Evolutionary conservation across 2,113 vertebrate genomes (phyloP).

Genomic region (Delphinus delphis): DNA sequence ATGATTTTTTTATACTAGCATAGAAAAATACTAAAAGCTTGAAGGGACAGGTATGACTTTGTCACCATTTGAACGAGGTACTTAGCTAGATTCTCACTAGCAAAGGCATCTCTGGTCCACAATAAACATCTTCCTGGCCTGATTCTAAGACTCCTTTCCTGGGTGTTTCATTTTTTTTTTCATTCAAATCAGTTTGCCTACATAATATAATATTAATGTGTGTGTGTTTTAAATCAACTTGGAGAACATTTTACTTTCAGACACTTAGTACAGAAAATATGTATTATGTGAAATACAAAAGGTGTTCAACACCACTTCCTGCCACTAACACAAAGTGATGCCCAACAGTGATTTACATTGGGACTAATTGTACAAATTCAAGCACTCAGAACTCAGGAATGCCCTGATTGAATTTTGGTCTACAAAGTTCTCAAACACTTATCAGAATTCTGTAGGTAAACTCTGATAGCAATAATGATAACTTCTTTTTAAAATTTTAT

Average conservation of each 20-base stretch:
- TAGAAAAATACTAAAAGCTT: background rate
- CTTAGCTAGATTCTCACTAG: background rate
- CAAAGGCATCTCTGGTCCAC: rapidly evolving
- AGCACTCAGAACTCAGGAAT: background rate
- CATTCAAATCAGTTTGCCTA: background rate
- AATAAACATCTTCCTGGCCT: background rate
- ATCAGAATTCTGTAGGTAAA: background rate
- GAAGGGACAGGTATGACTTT: background rate
- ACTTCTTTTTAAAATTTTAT: too few relatives aligned
- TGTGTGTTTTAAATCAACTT: background rate
- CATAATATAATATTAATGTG: background rate
- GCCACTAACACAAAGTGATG: background rate
- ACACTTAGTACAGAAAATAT: background rate
- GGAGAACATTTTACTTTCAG: background rate
- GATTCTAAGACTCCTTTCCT: background rate
- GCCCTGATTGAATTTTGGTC: background rate
- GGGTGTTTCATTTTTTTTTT: background rate
- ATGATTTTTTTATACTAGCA: background rate
- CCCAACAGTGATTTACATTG: background rate
- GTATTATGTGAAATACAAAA: background rate
- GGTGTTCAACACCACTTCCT: background rate
- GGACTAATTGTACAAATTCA: background rate
- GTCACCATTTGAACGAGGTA: background rate
- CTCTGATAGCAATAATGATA: background rate
- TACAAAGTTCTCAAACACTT: background rate